Conservation (phyloP, 2,797 vertebrate species). For the Cirrhinus molitorella region DNA sequence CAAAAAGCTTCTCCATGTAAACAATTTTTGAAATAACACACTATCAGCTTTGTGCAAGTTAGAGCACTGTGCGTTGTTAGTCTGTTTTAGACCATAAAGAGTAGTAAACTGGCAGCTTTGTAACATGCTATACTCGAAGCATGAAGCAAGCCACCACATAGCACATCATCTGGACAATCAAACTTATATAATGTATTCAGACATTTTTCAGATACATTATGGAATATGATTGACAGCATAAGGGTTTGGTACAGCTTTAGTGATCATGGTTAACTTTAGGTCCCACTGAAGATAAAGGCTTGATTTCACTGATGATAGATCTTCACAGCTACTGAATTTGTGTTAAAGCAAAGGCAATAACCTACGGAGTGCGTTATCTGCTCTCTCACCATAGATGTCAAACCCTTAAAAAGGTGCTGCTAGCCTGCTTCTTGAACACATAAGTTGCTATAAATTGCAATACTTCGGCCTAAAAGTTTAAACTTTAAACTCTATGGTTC, state of each 20-base stretch:
- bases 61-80: neutral
- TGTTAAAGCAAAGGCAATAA: slow-evolving; percentile 23
- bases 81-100: slow-evolving; percentile 20
- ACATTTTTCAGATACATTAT: slow-evolving; percentile 15
- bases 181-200: slow-evolving; percentile 20
- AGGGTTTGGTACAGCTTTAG: slow-evolving; percentile 10
- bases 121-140: slow-evolving; percentile 5
- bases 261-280: neutral
- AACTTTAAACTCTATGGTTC: slow-evolving; percentile 17
- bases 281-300: slow-evolving; percentile 5
- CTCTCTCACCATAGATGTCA: neutral
- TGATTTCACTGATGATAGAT: slow-evolving; percentile 9
- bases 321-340: slow-evolving; percentile 21
- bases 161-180: slow-evolving; percentile 10
- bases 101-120: slow-evolving; percentile 32
- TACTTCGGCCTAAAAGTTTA: slow-evolving; percentile 15
- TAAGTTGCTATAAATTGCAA: neutral
- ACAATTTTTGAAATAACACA: slow-evolving; percentile 34
- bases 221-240: neutral
- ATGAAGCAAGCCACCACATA: slow-evolving; percentile 20
- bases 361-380: neutral
- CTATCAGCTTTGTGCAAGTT: slow-evolving; percentile 16
- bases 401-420: slow-evolving; percentile 1
- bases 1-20: slow-evolving; percentile 40
- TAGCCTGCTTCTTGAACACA: neutral